These are phyloP conservation scores for Microplitis deprimator DNA, from an alignment of 2,888 invertebrate genomes.

Conservation along the genomic window DNA sequence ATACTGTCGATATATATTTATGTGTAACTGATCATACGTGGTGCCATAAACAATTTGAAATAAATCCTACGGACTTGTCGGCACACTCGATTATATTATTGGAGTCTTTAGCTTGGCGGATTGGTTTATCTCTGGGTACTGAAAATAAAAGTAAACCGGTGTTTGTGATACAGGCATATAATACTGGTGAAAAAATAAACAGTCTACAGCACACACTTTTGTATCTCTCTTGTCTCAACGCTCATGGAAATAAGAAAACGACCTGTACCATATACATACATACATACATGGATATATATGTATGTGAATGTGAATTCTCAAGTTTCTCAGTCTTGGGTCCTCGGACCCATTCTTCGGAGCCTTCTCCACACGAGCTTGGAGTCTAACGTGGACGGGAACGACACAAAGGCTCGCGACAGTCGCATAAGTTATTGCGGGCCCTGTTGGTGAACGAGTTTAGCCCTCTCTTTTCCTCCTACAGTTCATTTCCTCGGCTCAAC, in stretches of 20 bases:
- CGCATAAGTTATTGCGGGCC: conserved; percentile 57
- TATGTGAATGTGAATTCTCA: not conserved
- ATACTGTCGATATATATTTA: conserved; percentile 15
- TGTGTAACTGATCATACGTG: conserved; percentile 34
- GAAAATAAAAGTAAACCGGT: conserved; percentile 11
- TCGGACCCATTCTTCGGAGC: not conserved
- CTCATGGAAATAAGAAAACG: not conserved
- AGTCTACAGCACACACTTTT: not conserved
- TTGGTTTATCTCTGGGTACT: conserved; percentile 41
- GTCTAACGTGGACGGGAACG: conserved; percentile 25
- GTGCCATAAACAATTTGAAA: conserved; percentile 48
- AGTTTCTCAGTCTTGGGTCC: not conserved
- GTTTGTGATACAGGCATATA: conserved; percentile 26
- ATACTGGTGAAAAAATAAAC: not conserved
- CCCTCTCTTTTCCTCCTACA: conserved; percentile 10
- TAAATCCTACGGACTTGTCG: conserved; percentile 45
- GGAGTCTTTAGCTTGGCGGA: conserved; percentile 47
- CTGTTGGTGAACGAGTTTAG: conserved; percentile 40
- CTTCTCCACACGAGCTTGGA: conserved; percentile 6
- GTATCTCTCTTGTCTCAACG: not conserved
- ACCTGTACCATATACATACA: not conserved
- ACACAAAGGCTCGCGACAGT: conserved; percentile 58
- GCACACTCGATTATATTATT: conserved; percentile 51
- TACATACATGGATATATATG: not conserved
- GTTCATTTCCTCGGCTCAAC: not conserved